Base-by-base conservation (phyloP, 2,888 invertebrate species). In the Melinaea marsaeus region DNA sequence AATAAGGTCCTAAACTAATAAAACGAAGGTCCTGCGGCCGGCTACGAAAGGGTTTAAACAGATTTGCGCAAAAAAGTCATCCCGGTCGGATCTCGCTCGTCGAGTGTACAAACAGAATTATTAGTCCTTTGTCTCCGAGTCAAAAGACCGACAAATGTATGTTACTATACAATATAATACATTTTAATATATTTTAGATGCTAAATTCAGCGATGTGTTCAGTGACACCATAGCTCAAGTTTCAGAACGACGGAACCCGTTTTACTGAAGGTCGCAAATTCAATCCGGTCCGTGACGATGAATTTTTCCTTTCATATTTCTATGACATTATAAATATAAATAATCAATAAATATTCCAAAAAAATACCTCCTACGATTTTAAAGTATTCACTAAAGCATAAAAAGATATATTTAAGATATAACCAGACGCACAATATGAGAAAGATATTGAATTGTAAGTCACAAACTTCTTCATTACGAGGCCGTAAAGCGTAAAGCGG, bases 1-100 rank as follows among this genome's bases (percentile, higher is more conserved):
- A 86, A 86, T 86, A 83, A 85, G 85, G 83, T 82, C 87, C 87
- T 88, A 88, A 88, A 84, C 86, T 88, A 88, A 88, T 88, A 88
- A 82, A 81, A 77, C 74, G 71, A 76, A 77, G 79, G 83, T 79
- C 79, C 75, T 75, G 74, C 74, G 78, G 74, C 74, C 71, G 75
- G 66, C 58, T 56, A 47, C 61, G 63, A 65, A 70, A 69, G 72
- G 81, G 79, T 83, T 84, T 79, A 81, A 87, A 83, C 82, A 82
- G 83, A 84, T 85, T 84, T 81, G 75, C 76, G 80, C 75, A 83
- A 86, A 85, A 84, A 84, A 85, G 75, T 75, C 77, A 61, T 63
- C 60, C 66, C 71, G 55, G 54, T 60, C 64, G 61, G 66, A 55
- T 42, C 58, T 58, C 60, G 57, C 65, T 61, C 64, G 65, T 63